These are phyloP conservation scores for Nomada fabriciana DNA, from an alignment of 2,888 invertebrate genomes.

Conservation along the genomic window DNA sequence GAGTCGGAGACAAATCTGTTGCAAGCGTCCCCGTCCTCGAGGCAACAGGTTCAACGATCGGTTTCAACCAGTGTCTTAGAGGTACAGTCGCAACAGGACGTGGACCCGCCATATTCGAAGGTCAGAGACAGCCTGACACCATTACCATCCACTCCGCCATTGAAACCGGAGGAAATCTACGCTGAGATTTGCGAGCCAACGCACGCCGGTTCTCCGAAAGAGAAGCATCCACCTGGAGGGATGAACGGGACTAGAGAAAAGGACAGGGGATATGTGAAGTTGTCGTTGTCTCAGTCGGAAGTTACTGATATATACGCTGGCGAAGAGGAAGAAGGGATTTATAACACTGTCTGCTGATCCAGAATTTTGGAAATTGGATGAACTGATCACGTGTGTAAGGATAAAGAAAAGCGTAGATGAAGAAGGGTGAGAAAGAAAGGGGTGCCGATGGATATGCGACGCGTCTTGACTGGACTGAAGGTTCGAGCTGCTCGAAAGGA, in stretches of 20 bases:
- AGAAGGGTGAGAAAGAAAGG: neutral
- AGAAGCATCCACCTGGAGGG: constrained; percentile 69
- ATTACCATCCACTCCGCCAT: constrained; percentile 78
- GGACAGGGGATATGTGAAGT: constrained; percentile 80
- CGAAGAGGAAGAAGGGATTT: constrained; percentile 83
- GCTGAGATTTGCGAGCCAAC: constrained; percentile 82
- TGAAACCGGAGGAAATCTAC: constrained; percentile 81
- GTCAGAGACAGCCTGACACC: constrained; percentile 82
- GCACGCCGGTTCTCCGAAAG: constrained; percentile 57
- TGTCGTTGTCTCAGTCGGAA: constrained; percentile 79
- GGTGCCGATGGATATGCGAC: too few relatives aligned
- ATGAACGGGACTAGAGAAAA: constrained; percentile 73
- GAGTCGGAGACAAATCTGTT: constrained; percentile 80
- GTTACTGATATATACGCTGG: constrained; percentile 77
- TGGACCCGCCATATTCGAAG: constrained; percentile 83
- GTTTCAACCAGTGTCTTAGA: constrained; percentile 82
- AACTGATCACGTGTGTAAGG: neutral
- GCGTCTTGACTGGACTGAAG: too few relatives aligned
- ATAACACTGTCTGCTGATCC: constrained; percentile 83
- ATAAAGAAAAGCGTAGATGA: neutral
- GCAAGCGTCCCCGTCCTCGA: constrained; percentile 63
- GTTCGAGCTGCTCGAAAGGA: neutral
- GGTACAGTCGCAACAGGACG: constrained; percentile 75
- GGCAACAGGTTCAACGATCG: constrained; percentile 80
- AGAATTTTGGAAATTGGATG: neutral